phyloP scores from a whole-genome alignment of 2,797 vertebrate species.

The Lacerta agilis region DNA sequence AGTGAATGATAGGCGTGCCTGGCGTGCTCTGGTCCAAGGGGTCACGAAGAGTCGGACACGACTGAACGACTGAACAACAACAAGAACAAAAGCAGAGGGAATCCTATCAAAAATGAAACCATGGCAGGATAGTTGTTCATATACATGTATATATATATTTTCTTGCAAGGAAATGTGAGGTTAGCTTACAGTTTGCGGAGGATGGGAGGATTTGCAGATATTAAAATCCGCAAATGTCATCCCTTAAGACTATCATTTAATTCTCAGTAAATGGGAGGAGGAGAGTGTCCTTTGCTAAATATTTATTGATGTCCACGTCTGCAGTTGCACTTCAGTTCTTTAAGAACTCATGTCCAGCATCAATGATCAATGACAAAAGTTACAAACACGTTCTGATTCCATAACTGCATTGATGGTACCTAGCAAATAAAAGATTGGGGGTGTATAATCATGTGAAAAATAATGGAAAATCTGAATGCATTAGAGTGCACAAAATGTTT shows the following conservation, averaged over 20 bases:
- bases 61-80: too few relatives aligned
- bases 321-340: neutral
- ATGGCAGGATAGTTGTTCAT: neutral
- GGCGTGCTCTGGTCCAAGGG: too few relatives aligned
- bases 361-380: neutral
- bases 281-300: slow-evolving; percentile 37
- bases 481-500: slow-evolving; percentile 31
- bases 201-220: slow-evolving; percentile 21
- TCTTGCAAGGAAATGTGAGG: slow-evolving; percentile 28
- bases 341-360: neutral
- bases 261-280: slow-evolving; percentile 22
- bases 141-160: slow-evolving; percentile 29
- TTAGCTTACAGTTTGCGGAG: neutral
- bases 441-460: neutral
- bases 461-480: neutral
- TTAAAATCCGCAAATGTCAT: slow-evolving; percentile 56
- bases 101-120: neutral
- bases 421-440: neutral
- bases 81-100: slow-evolving; percentile 19
- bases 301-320: slow-evolving; percentile 39
- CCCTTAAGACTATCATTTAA: slow-evolving; percentile 33
- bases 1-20: too few relatives aligned
- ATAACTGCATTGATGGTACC: neutral
- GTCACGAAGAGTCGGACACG: too few relatives aligned
- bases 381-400: neutral